Base-by-base conservation (phyloP, 2,888 invertebrate species). In the Carcina quercana region DNA sequence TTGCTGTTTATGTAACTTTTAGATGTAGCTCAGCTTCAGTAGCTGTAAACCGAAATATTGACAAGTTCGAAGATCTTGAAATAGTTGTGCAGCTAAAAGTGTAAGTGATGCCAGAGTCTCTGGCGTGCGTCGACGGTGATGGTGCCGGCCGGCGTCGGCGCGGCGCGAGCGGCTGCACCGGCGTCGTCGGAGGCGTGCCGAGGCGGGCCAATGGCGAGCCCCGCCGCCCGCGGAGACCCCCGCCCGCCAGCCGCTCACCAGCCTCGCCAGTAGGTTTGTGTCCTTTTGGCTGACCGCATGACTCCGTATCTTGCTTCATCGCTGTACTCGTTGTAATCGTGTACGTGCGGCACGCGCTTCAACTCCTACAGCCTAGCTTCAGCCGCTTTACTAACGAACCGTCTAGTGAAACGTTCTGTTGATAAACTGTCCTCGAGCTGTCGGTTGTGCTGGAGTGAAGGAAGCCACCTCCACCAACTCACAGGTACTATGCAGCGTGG, bases 261-360 rank as follows among this genome's bases (percentile, higher is more conserved):
- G 67, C 68, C 70, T 65, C 67, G 73, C 75, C 83, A 80, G 85
- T 85, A 85, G 85, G 84, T 83, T 84, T 80, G 83, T 78, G 83
- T 84, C 84, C 82, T 80, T 80, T 83, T 80, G 83, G 84, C 84
- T 84, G 84, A 84, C 84, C 84, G 85, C 84, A 84, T 84, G 84
- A 83, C 84, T 85, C 82, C 82, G 82, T 75, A 83, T 80, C 62
- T 76, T 68, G 85, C 84, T 85, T 84, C 79, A 80, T 73, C 70
- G 83, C 82, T 78, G 74, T 69, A 70, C 74, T 78, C 67, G 74
- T 74, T 73, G 73, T 79, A 73, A 73, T 59, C 72, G 67, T 74
- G 68, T 72, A 68, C 70, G 73, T 71, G 66, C 69, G 70, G 54
- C 78, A 72, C 79, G 76, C 79, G 79, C 80, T 78, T 78, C 67